phyloP scores from a whole-genome alignment of 1,140 invertebrate species.

The Piezodorus guildinii region DNA sequence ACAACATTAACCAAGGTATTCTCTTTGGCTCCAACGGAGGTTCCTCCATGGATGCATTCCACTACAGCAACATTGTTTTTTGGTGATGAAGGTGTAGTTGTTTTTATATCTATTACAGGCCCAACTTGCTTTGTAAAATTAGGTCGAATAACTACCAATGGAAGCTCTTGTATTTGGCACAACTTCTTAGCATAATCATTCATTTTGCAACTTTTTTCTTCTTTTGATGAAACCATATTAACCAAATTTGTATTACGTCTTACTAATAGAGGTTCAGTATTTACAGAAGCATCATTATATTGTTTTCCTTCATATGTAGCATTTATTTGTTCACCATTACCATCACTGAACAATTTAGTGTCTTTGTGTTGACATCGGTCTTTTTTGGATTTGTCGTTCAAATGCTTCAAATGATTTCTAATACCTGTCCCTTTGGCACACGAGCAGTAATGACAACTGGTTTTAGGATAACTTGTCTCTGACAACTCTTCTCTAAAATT shows the following conservation, averaged over 20 bases:
- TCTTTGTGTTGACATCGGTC: too few relatives aligned
- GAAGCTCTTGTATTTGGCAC: conserved; percentile 16
- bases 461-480: too few relatives aligned
- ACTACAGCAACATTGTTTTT: conserved; percentile 14
- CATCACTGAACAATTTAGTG: too few relatives aligned
- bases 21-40: neutral
- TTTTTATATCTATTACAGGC: conserved; percentile 10
- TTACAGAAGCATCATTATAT: conserved; percentile 4
- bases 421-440: too few relatives aligned
- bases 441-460: too few relatives aligned
- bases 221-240: neutral
- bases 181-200: neutral
- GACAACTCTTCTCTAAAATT: too few relatives aligned
- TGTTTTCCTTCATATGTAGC: neutral
- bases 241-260: neutral
- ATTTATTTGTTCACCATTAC: too few relatives aligned
- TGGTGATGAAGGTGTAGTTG: neutral
- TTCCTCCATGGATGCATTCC: conserved; percentile 11
- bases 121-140: conserved; percentile 17
- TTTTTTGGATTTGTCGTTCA: too few relatives aligned
- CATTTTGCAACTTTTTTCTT: neutral
- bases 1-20: neutral
- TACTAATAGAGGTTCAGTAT: neutral
- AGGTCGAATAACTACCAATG: conserved; percentile 13
- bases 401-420: too few relatives aligned